phyloP scores from a whole-genome alignment of 2,888 invertebrate genomes.

The Dolichopus griseipennis region DNA sequence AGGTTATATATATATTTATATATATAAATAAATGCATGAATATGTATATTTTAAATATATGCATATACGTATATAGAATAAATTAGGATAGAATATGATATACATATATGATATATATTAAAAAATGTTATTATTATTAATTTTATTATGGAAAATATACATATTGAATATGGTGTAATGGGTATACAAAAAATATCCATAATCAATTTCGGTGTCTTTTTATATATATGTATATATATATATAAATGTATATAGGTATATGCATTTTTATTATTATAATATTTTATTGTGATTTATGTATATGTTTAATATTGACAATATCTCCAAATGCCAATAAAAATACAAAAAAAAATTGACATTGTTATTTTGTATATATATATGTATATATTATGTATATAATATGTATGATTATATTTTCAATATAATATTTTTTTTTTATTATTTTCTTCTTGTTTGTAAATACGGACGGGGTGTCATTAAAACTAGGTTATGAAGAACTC shows the following conservation, averaged over 20 bases:
- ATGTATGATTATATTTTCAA: not conserved
- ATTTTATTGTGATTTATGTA: not conserved
- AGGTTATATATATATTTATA: not conserved
- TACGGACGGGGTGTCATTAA: not conserved
- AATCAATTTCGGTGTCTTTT: no score
- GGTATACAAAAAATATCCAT: no score
- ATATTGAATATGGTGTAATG: not conserved
- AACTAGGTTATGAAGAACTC: not conserved
- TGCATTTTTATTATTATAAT: not conserved
- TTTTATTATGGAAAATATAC: no score
- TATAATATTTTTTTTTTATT: not conserved
- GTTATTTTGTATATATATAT: slow-evolving; percentile 6
- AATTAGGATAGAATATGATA: not conserved
- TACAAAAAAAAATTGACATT: not conserved
- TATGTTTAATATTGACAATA: not conserved
- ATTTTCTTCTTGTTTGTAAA: not conserved
- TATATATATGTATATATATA: no score
- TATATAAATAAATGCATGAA: not conserved
- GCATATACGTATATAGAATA: not conserved
- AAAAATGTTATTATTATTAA: no score
- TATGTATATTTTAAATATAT: not conserved
- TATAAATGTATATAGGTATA: not conserved
- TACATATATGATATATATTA: not conserved
- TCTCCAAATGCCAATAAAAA: not conserved
- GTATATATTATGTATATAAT: no score